Conservation (phyloP, 1,140 invertebrate genomes). For the Spodoptera litura region DNA sequence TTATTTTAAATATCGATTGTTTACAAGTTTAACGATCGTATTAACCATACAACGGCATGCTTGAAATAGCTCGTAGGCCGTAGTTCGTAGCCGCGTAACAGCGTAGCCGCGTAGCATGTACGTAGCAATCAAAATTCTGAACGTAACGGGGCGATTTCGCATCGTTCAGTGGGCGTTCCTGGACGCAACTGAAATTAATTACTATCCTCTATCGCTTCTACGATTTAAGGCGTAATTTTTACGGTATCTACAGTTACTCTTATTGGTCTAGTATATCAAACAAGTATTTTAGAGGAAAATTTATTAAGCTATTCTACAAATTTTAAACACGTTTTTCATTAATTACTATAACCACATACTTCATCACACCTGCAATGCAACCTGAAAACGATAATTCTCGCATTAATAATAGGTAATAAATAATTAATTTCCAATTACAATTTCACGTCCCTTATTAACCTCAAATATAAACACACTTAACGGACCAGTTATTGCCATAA, state of each 20-base stretch:
- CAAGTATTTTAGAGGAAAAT: no score
- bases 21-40: slow-evolving; percentile 10
- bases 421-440: slow-evolving; percentile 41
- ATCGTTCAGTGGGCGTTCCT: slow-evolving; percentile 50
- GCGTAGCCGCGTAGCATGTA: slow-evolving; percentile 27
- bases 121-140: slow-evolving; percentile 60
- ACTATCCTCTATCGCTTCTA: slow-evolving; percentile 18
- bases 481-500: slow-evolving; percentile 20
- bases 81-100: slow-evolving; percentile 24
- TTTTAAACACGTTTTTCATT: no score
- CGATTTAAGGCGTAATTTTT: slow-evolving; percentile 1
- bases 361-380: not conserved
- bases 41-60: slow-evolving; percentile 32
- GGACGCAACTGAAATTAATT: slow-evolving; percentile 60
- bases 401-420: slow-evolving; percentile 13
- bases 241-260: no score
- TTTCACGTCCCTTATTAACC: slow-evolving; percentile 35
- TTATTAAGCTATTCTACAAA: no score
- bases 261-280: no score
- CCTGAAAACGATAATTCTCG: not conserved
- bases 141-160: slow-evolving; percentile 54
- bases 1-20: not conserved
- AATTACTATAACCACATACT: not conserved
- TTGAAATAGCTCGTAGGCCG: slow-evolving; percentile 40
- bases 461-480: slow-evolving; percentile 34